Evolutionary conservation across 2,113 vertebrate species (phyloP).

Genomic region (Pseudolaguvia tuberculata): DNA sequence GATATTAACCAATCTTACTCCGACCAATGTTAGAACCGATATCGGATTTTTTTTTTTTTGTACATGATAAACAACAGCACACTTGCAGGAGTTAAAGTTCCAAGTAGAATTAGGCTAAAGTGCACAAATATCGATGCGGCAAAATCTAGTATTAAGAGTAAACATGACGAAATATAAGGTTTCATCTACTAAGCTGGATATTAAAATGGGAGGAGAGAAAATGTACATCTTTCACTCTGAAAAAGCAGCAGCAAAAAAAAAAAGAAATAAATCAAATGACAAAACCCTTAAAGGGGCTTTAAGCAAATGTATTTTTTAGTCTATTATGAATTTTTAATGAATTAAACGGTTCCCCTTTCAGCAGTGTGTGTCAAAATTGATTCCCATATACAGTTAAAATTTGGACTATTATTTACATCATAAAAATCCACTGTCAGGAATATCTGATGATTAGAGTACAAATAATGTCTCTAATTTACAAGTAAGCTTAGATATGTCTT

Average conservation of each 20-base stretch:
- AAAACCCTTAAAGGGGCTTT: neutral
- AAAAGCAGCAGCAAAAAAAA: neutral
- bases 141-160: neutral
- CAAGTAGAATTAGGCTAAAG: neutral
- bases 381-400: constrained; percentile 22
- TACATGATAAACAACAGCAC: constrained; percentile 12
- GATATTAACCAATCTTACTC: constrained; percentile 10
- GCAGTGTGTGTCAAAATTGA: neutral
- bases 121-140: neutral
- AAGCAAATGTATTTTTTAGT: neutral
- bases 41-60: neutral
- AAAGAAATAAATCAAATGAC: too few species aligned
- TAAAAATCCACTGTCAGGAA: constrained; percentile 18
- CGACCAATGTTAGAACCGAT: neutral
- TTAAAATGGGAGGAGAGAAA: neutral
- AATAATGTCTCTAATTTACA: constrained; percentile 20
- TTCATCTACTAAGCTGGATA: neutral
- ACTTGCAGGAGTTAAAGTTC: neutral
- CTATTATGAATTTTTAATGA: neutral
- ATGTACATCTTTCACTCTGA: neutral
- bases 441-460: constrained; percentile 17
- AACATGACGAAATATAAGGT: neutral
- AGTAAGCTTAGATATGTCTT: constrained; percentile 21
- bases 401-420: constrained; percentile 28
- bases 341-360: neutral